Base-by-base conservation (phyloP, 92 coral and sea anemone genomes). In the Zoanthus gigantus region DNA sequence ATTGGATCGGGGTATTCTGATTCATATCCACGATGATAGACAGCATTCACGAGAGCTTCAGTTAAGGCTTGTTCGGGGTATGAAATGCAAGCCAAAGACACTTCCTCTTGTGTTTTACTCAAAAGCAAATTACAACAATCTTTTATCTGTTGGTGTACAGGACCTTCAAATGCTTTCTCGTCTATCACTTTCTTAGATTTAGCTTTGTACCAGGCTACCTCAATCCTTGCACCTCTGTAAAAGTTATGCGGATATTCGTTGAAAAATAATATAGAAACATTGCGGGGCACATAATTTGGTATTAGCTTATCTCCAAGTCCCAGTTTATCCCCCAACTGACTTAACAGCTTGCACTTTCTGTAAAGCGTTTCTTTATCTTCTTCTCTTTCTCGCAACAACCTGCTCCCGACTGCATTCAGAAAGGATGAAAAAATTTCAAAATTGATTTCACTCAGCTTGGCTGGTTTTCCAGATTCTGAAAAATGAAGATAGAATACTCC, bases 21-120 rank as follows among this genome's bases (percentile, higher is more conserved):
- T 44, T 89, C 96, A 68, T 94, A 94, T 52, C 96, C 94, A 23
- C 96, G 91, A 48, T 94, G 96, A 54, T 91, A 88, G 58, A 94
- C 93, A 0, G 96, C 96, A 87, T 94, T 94, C 23, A 94, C 96
- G 79, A 94, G 90, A 57, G 96, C 93, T 57, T 94, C 94, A 13
- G 94, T 90, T 6, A 91, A 88, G 50, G 94, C 96, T 46, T 87
- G 60, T 28, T 82, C 23, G 18, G 96, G 96, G 71, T 92, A 94
- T 6, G 92, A 90, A 7, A 80, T 82, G 74, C 86, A 92, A 60
- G 87, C 87, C 37, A 68, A 74, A 10, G 93, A 82, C 68, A 88
- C 83, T 80, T 92, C 92, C 54, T 92, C 83, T 69, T 92, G 88
- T 46, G 96, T 89, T 18, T 31, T 81, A 2, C 83, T 53, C 52